phyloP scores from a whole-genome alignment of 2,888 invertebrate genomes.

The Patella pellucida region DNA sequence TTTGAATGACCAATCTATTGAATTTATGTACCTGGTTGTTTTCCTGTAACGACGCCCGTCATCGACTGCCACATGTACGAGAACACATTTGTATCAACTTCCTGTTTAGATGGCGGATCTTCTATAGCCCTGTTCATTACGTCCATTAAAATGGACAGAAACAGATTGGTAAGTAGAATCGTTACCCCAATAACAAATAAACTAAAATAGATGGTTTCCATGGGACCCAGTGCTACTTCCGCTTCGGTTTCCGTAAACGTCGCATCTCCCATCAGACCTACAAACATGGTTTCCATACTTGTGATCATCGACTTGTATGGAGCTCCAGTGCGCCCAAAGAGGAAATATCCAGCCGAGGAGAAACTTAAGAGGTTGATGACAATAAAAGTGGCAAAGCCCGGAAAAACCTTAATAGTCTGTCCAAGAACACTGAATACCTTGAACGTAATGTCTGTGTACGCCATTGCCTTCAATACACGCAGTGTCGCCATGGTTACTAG shows the following conservation, averaged over 20 bases:
- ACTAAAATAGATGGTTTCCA: slow-evolving; percentile 54
- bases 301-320: slow-evolving; percentile 46
- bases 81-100: slow-evolving; percentile 17
- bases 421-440: slow-evolving; percentile 45
- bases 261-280: slow-evolving; percentile 54
- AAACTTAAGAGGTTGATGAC: slow-evolving; percentile 42
- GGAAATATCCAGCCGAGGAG: slow-evolving; percentile 46
- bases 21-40: neutral
- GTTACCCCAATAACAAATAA: slow-evolving; percentile 49
- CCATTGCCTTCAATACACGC: slow-evolving; percentile 51
- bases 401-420: slow-evolving; percentile 42
- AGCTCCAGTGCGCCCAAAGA: slow-evolving; percentile 45
- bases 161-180: slow-evolving; percentile 54
- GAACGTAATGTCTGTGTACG: slow-evolving; percentile 49
- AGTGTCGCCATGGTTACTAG: slow-evolving; percentile 49
- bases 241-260: slow-evolving; percentile 46
- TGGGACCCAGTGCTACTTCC: slow-evolving; percentile 34
- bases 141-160: slow-evolving; percentile 48
- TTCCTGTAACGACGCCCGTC: slow-evolving; percentile 16
- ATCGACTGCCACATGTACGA: slow-evolving; percentile 21
- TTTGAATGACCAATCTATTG: no score
- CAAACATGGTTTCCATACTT: slow-evolving; percentile 48
- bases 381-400: slow-evolving; percentile 52
- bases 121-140: slow-evolving; percentile 16
- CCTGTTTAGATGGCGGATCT: slow-evolving; percentile 6